A percentile compares a stretch with the other conserved stretches of the same genome.
Evolutionary conservation across 92 coral and sea anemone species (phyloP).

Genomic region (Blastomussa wellsi): DNA sequence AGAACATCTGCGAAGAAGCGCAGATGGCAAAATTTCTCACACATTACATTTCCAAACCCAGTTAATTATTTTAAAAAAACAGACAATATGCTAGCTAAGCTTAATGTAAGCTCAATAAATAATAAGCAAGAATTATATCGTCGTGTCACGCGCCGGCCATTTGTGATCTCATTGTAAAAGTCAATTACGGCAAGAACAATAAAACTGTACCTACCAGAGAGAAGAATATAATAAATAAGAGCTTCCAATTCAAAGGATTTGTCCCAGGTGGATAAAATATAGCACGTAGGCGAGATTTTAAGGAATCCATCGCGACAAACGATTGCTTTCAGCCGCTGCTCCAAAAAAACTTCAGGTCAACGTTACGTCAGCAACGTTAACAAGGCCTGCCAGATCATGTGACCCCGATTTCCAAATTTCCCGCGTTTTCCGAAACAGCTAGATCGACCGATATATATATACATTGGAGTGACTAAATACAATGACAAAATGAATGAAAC

Average conservation of each 20-base stretch:
- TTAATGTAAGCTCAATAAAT: too few species aligned
- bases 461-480: too few species aligned
- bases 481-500: too few species aligned
- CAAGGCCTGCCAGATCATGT: neutral
- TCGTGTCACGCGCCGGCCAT: too few species aligned
- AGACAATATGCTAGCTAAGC: neutral
- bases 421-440: too few species aligned
- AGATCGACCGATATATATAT: too few species aligned
- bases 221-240: constrained; percentile 22
- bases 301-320: constrained; percentile 1
- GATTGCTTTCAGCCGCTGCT: neutral
- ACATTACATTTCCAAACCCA: neutral
- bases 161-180: neutral
- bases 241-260: constrained; percentile 49
- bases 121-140: too few species aligned
- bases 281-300: constrained; percentile 23
- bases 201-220: constrained; percentile 32
- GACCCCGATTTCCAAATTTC: too few species aligned
- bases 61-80: neutral
- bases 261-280: constrained; percentile 57
- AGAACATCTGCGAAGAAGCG: neutral
- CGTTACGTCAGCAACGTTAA: neutral
- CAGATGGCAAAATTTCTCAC: neutral
- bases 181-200: neutral
- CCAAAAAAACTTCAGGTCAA: neutral